A percentile compares a stretch with the other conserved stretches of the same genome.
phyloP scores from a whole-genome alignment of 92 coral and sea anemone genomes.

The Diadumene lineata region DNA sequence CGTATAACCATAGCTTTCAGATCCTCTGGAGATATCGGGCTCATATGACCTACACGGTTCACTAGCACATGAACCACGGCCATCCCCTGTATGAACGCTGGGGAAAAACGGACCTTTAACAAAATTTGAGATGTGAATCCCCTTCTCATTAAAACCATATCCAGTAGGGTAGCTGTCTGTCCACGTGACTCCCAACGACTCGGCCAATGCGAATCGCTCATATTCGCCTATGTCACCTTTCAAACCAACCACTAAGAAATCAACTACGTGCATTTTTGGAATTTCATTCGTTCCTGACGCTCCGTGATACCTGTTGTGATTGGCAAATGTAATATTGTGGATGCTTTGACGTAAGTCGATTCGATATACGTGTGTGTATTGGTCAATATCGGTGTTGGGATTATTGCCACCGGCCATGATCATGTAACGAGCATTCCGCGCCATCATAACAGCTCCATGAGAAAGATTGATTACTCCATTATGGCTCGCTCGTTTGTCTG shows the following conservation, averaged over 20 bases:
- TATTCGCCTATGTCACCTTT: slow-evolving; percentile 86
- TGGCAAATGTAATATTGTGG: slow-evolving; percentile 76
- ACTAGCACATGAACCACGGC: slow-evolving; percentile 23
- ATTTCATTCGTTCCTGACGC: slow-evolving; percentile 61
- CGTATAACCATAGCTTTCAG: slow-evolving; percentile 56
- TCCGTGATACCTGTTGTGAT: slow-evolving; percentile 82
- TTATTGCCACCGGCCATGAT: slow-evolving; percentile 97
- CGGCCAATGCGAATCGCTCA: slow-evolving; percentile 69
- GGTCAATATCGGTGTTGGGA: slow-evolving; percentile 73
- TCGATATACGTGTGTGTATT: slow-evolving; percentile 68
- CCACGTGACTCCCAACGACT: slow-evolving; percentile 78
- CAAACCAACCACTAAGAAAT: slow-evolving; percentile 77
- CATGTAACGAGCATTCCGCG: slow-evolving; percentile 76
- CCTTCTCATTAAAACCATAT: slow-evolving; percentile 75
- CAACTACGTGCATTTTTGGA: slow-evolving; percentile 86
- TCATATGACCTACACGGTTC: slow-evolving; percentile 58
- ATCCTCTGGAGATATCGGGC: slow-evolving; percentile 75
- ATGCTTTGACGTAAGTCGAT: slow-evolving; percentile 68
- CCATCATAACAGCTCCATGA: slow-evolving; percentile 83
- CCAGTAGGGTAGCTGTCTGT: slow-evolving; percentile 83
- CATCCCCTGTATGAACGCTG: slow-evolving; percentile 89
- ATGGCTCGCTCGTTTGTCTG: slow-evolving; percentile 54
- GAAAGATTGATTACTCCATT: slow-evolving; percentile 73
- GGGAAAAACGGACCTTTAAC: slow-evolving; percentile 89
- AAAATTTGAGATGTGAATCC: slow-evolving; percentile 36